Percentiles rank a stretch among this genome's conserved stretches.
These are phyloP conservation scores for Neosalanx taihuensis DNA, from an alignment of 2,797 vertebrate species.

Conservation along the genomic window DNA sequence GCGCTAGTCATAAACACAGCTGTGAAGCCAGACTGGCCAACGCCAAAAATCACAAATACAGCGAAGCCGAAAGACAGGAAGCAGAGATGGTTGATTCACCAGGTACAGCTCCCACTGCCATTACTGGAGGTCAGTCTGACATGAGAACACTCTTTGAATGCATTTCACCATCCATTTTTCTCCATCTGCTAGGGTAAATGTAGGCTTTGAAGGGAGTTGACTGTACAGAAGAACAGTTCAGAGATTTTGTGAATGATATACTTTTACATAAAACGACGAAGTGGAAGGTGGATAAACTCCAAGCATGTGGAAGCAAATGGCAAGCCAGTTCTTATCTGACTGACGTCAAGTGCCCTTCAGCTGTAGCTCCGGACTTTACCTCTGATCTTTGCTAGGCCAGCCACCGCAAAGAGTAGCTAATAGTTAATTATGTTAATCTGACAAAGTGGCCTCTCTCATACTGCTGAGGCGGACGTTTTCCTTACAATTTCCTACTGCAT, in stretches of 20 bases:
- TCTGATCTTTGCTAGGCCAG: conserved; percentile 5
- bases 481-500: conserved; percentile 34
- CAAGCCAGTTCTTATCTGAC: conserved; percentile 4
- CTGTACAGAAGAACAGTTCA: not conserved
- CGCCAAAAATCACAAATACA: conserved; percentile 44
- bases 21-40: conserved; percentile 44
- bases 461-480: conserved; percentile 16
- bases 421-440: conserved; percentile 38
- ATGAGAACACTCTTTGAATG: conserved; percentile 7
- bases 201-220: conserved; percentile 6
- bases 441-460: conserved; percentile 24
- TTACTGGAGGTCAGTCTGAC: not conserved
- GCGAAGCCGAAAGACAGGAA: conserved; percentile 26
- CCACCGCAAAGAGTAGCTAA: conserved; percentile 8
- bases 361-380: conserved; percentile 2
- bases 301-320: not conserved
- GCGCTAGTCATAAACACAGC: conserved; percentile 63
- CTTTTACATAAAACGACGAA: conserved; percentile 1
- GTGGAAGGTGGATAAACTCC: not conserved
- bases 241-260: not conserved
- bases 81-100: not conserved
- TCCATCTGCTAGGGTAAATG: conserved; percentile 30
- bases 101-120: conserved; percentile 2
- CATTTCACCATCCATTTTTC: conserved; percentile 18
- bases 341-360: conserved; percentile 28